These are phyloP conservation scores for Campoletis sonorensis DNA, from an alignment of 1,140 invertebrate species.

Conservation along the genomic window DNA sequence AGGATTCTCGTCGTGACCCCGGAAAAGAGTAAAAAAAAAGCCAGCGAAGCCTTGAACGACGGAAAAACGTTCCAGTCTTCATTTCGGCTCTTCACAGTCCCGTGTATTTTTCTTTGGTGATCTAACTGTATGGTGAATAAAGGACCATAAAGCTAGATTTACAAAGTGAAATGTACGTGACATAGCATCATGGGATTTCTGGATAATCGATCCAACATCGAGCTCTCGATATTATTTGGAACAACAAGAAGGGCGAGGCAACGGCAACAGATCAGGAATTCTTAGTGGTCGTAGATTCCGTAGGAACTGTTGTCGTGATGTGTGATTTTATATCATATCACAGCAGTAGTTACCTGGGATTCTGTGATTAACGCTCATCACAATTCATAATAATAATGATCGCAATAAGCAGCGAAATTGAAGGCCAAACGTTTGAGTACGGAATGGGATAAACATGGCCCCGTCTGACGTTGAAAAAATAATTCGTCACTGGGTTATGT, in stretches of 20 bases:
- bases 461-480: conserved; percentile 71
- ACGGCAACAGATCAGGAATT: conserved; percentile 16
- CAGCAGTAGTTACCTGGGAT: conserved; percentile 78
- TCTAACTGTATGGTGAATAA: conserved; percentile 78
- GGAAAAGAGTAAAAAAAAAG: neutral
- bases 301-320: conserved; percentile 78
- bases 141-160: conserved; percentile 81
- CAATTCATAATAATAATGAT: conserved; percentile 8
- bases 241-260: conserved; percentile 13
- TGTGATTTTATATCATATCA: conserved; percentile 76
- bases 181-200: conserved; percentile 52
- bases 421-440: conserved; percentile 52
- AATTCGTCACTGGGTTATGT: conserved; percentile 80
- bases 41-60: neutral
- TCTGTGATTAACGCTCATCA: conserved; percentile 57
- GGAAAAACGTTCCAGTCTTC: neutral
- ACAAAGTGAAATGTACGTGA: conserved; percentile 75
- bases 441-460: conserved; percentile 75
- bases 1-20: neutral
- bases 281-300: conserved; percentile 53
- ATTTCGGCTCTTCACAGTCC: conserved; percentile 37
- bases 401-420: neutral
- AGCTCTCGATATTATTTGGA: neutral
- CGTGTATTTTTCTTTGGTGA: conserved; percentile 79
- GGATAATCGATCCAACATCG: conserved; percentile 18